Evolutionary conservation across 1,140 invertebrate genomes (phyloP), one percentile per base, ranked within the genome.

Genomic region (Lanistes nyassanus): DNA sequence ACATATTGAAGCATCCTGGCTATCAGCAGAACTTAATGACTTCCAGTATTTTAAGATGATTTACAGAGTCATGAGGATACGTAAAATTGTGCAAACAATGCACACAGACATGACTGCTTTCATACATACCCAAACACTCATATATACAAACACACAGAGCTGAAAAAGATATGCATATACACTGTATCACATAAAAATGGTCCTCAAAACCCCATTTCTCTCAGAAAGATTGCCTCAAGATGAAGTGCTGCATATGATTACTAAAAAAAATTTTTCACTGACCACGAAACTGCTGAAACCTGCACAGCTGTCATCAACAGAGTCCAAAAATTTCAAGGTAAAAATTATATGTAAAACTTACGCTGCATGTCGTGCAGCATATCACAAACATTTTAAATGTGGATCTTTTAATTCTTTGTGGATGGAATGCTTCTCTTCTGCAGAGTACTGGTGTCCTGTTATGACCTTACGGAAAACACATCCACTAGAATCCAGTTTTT

Each of bases 371-470:
- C 42, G 19, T 42, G 13, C 39, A 6, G 39, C 39, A 42, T 47
- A n/a, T 29, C 26, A 51, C 23, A 29, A n/a, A 67, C 60, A 66
- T 47, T 34, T 34, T 11, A 65, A 31, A 0, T 60, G 37, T 0
- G 42, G 34, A 36, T 77, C 72, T 65, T 62, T 64, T 11, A 85
- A 37, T 73, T 81, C 76, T 29, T 62, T 37, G 62, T 80, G 77
- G 37, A 85, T 82, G 65, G 62, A 73, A 23, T 68, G 34, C 60
- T 83, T 81, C n/a, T 83, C 77, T 60, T 67, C 29, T 26, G 69
- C 36, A 2, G 62, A 76, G 21, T 83, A 79, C 34, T 75, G 31
- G 69, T 85, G 84, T 42, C 79, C 81, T 13, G 79, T 77, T 39
- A 85, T 80, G 23, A 60, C 56, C 0, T 76, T 66, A 66, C 58